Base-by-base conservation (phyloP, 1,140 invertebrate species). In the Triops longicaudatus region DNA sequence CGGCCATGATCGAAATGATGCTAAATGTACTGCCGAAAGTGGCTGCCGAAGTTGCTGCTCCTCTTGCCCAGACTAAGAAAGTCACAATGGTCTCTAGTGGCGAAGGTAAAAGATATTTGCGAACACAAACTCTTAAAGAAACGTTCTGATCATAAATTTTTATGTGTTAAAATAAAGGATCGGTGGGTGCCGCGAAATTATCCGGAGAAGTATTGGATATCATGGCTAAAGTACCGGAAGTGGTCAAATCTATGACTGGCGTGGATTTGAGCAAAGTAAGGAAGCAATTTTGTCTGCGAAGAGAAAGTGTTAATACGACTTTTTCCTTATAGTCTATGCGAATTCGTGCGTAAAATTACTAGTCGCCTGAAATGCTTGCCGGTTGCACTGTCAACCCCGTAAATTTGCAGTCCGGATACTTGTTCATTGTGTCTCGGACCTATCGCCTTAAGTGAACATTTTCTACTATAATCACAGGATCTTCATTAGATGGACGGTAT, bases 1-100 rank as follows among this genome's bases (percentile, higher is more conserved):
- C 97, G 73, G 97, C 97, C 43, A 96, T 98, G 90, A 90, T 98
- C 75, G 96, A 98, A 82, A 98, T 98, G 96, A 91, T 98, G 82
- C 88, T 99, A 26, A 94, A 98, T 76, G 94, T 93, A n/a, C 85
- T 98, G 81, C 96, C 97, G 50, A 97, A 96, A 89, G 88, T 97
- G 82, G 95, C 96, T 41, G 96, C 96, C 42, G 97, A 98, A 86
- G 93, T 98, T 73, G 94, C 96, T 43, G 95, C 95, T 71, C 96
- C 96, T 22, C 84, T 98, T 73, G 93, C 94, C 5, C 93, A 97
- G 84, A 90, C 93, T 2, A 96, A 94, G 83, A 97, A 96, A 85
- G 92, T 97, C 80, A 96, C 92, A 14, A 98, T 95, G 96, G 91
- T 98, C 10, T 95, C 94, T 2, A 93, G 90, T 81, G 96, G 96